Percentiles rank a stretch among this genome's conserved stretches.
phyloP scores from a whole-genome alignment of 2,888 invertebrate genomes.

The Pardosa pseudoannulata region DNA sequence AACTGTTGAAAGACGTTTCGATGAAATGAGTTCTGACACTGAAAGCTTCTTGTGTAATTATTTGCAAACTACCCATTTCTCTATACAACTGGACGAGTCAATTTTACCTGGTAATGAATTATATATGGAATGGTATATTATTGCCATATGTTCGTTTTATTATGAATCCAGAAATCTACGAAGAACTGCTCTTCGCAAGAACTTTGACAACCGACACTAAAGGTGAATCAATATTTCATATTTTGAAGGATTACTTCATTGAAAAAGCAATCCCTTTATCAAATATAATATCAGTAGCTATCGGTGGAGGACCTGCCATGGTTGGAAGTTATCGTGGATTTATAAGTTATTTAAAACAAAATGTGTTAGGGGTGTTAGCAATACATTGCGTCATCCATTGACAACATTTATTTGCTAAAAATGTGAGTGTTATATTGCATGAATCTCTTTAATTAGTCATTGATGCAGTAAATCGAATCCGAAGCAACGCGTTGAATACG shows the following conservation, averaged over 20 bases:
- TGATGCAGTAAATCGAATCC: neutral
- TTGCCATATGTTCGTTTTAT: neutral
- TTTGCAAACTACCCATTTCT: neutral
- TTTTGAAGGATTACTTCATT: too few relatives aligned
- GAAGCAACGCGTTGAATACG: neutral
- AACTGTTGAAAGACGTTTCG: neutral
- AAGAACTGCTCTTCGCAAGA: neutral
- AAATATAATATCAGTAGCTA: too few relatives aligned
- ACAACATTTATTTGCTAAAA: neutral
- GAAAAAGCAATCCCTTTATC: too few relatives aligned
- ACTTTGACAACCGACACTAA: neutral
- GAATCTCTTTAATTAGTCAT: neutral
- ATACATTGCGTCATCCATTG: too few relatives aligned
- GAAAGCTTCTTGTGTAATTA: conserved; percentile 19
- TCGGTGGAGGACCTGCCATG: too few relatives aligned
- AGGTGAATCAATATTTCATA: neutral
- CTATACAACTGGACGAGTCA: neutral
- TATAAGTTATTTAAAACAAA: too few relatives aligned
- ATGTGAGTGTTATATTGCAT: neutral
- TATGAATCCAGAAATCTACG: too few relatives aligned
- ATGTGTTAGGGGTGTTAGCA: too few relatives aligned
- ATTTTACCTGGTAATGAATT: neutral
- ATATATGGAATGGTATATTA: too few relatives aligned
- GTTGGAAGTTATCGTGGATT: too few relatives aligned
- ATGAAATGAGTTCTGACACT: too few relatives aligned